Percentiles rank a stretch among this genome's conserved stretches.
These are phyloP conservation scores for Scolopax mira DNA, from an alignment of 2,113 vertebrate species.

Conservation along the genomic window DNA sequence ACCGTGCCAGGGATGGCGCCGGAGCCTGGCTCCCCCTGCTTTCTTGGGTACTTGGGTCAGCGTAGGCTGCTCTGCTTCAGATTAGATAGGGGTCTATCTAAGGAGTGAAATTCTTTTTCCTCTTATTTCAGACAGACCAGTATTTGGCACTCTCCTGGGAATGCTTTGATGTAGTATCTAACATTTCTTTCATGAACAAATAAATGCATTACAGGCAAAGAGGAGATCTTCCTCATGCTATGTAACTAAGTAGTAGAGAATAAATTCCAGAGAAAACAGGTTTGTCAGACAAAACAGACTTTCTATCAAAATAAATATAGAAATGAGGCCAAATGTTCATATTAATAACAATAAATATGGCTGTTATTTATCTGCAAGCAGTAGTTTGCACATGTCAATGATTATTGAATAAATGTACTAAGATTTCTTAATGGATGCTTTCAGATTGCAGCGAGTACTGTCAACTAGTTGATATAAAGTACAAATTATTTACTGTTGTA, in stretches of 20 bases:
- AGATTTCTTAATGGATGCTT: neutral
- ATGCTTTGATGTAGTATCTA: neutral
- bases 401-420: neutral
- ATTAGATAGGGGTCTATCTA: neutral
- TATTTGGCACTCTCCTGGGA: neutral
- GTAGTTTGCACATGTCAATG: neutral
- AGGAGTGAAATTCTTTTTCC: neutral
- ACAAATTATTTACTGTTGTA: neutral
- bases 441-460: neutral
- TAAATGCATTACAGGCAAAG: neutral
- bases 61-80: neutral
- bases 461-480: neutral
- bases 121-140: neutral
- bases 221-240: neutral
- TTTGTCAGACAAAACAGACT: neutral
- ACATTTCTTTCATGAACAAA: neutral
- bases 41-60: rapidly evolving
- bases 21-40: neutral
- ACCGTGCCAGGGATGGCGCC: rapidly evolving
- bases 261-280: neutral
- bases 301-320: neutral
- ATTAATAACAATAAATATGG: neutral
- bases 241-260: neutral
- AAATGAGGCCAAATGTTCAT: neutral
- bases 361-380: slow-evolving; percentile 1